phyloP scores from a whole-genome alignment of 1,140 invertebrate genomes.

The Oryctes rhinoceros region DNA sequence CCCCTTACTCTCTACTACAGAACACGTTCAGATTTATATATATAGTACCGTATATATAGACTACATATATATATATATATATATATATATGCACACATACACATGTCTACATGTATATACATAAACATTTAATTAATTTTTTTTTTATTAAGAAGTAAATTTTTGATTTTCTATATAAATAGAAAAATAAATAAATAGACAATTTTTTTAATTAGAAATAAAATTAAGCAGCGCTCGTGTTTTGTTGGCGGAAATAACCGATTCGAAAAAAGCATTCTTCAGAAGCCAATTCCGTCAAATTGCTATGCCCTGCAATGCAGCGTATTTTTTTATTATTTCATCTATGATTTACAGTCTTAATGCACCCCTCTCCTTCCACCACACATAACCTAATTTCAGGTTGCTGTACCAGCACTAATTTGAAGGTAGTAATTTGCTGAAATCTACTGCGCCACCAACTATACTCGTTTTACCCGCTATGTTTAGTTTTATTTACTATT shows the following conservation, averaged over 20 bases:
- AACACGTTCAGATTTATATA: constrained; percentile 46
- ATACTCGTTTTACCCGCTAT: not conserved
- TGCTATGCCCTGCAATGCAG: not conserved
- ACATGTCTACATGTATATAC: not conserved
- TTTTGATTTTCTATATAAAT: not conserved
- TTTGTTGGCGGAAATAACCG: not conserved
- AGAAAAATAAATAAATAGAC: not conserved
- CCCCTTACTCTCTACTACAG: constrained; percentile 46
- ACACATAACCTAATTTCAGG: constrained; percentile 10
- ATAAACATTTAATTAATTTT: not conserved
- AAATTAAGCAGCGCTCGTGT: not conserved
- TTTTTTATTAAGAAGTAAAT: not conserved
- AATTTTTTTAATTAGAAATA: not conserved
- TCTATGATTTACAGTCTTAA: constrained; percentile 4
- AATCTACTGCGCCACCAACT: not conserved
- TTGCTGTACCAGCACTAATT: not conserved
- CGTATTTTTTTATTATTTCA: not conserved
- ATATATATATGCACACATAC: not conserved
- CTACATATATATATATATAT: constrained; percentile 17
- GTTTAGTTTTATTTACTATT: constrained; percentile 1
- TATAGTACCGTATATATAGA: constrained; percentile 12
- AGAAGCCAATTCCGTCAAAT: not conserved
- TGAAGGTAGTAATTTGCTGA: not conserved
- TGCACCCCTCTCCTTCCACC: not conserved
- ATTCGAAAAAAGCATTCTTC: not conserved